phyloP scores from a whole-genome alignment of 2,888 invertebrate species.

The Unio delphinus region DNA sequence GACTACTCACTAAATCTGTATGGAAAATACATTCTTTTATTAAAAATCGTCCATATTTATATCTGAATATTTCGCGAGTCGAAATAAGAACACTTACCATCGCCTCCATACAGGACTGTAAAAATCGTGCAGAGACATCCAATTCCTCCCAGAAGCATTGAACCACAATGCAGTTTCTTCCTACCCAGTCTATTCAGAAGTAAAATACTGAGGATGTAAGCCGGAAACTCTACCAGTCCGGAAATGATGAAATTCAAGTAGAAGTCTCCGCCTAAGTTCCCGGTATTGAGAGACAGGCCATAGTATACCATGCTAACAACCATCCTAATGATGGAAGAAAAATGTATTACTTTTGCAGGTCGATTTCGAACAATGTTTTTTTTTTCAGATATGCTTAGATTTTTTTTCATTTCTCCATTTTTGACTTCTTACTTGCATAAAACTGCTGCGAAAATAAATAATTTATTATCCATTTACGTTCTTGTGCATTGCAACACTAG shows the following conservation, averaged over 20 bases:
- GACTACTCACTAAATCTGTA: too few species aligned
- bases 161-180: too few species aligned
- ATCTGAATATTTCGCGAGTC: neutral
- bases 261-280: slow-evolving; percentile 54
- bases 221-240: slow-evolving; percentile 54
- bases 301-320: slow-evolving; percentile 62
- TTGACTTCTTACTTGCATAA: too few species aligned
- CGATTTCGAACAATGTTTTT: too few species aligned
- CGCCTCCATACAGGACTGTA: slow-evolving; percentile 44
- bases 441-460: too few species aligned
- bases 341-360: neutral
- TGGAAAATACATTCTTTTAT: too few species aligned
- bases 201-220: slow-evolving; percentile 47
- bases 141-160: too few species aligned
- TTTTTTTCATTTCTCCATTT: too few species aligned
- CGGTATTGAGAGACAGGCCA: slow-evolving; percentile 55
- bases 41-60: neutral
- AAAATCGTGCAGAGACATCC: slow-evolving; percentile 78
- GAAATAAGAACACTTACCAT: slow-evolving; percentile 27
- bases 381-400: too few species aligned
- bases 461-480: too few species aligned
- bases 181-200: too few species aligned
- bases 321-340: slow-evolving; percentile 37
- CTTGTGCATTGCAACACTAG: too few species aligned
- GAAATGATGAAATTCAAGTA: slow-evolving; percentile 58